Conservation (phyloP, 2,797 vertebrate species). For the Myoxocephalus aenaeus region DNA sequence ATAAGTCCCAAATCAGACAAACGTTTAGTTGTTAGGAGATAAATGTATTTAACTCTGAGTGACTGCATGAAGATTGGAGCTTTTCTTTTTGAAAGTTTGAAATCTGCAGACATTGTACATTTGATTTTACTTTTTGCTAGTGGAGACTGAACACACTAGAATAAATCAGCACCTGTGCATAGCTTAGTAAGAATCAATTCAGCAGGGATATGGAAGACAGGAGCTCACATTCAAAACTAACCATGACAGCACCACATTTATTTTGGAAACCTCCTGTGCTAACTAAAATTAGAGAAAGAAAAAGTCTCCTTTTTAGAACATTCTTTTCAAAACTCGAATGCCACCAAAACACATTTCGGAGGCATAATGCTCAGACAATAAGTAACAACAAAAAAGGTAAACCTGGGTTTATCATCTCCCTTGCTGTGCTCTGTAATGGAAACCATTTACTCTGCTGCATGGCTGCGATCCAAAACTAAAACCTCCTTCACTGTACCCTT, state of each 20-base stretch:
- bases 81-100: slow-evolving; percentile 17
- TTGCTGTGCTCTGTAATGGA: slow-evolving; percentile 62
- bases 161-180: slow-evolving; percentile 37
- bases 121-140: slow-evolving; percentile 29
- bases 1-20: slow-evolving; percentile 20
- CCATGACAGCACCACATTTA: slow-evolving; percentile 45
- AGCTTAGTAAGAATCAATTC: slow-evolving; percentile 34
- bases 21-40: slow-evolving; percentile 17
- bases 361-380: slow-evolving; percentile 57
- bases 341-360: slow-evolving; percentile 49
- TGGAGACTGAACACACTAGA: slow-evolving; percentile 32
- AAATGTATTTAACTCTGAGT: slow-evolving; percentile 32
- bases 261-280: slow-evolving; percentile 49
- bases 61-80: slow-evolving; percentile 28
- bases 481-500: slow-evolving; percentile 73
- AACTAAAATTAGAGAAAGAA: slow-evolving; percentile 22
- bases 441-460: slow-evolving; percentile 60
- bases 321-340: slow-evolving; percentile 37
- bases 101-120: slow-evolving; percentile 27
- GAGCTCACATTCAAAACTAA: slow-evolving; percentile 24
- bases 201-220: slow-evolving; percentile 1
- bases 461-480: slow-evolving; percentile 69
- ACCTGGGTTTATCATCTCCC: slow-evolving; percentile 59
- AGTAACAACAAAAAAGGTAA: slow-evolving; percentile 48
- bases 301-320: slow-evolving; percentile 19